These are phyloP conservation scores for Takifugu bimaculatus DNA, from an alignment of 2,113 vertebrate genomes.

Conservation along the genomic window DNA sequence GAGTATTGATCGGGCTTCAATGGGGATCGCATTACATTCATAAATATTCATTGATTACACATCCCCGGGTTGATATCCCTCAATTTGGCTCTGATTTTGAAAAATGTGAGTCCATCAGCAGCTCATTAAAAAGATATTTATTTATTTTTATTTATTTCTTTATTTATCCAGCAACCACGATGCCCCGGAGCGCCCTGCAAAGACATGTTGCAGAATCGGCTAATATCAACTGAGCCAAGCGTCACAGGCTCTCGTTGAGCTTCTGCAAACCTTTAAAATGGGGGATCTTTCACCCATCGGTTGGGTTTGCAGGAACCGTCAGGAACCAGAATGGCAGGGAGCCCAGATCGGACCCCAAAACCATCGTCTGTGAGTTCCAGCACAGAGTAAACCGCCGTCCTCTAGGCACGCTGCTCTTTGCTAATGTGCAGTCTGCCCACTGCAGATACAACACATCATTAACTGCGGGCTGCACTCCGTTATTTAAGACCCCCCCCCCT, in stretches of 20 bases:
- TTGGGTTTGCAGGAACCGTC: slow-evolving; percentile 41
- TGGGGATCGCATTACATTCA: slow-evolving; percentile 43
- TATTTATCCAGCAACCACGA: no score
- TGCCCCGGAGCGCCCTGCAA: no score
- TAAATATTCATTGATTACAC: slow-evolving; percentile 65
- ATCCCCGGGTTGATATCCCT: slow-evolving; percentile 47
- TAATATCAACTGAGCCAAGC: no score
- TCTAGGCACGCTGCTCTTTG: slow-evolving; percentile 40
- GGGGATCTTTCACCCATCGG: slow-evolving; percentile 25
- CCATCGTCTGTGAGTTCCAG: slow-evolving; percentile 35
- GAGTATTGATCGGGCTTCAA: slow-evolving; percentile 67
- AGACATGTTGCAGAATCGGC: no score
- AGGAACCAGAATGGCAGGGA: slow-evolving; percentile 46
- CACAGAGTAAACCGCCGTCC: slow-evolving; percentile 41
- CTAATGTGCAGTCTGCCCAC: slow-evolving; percentile 49
- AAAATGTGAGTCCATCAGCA: slow-evolving; percentile 40
- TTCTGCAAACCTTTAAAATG: slow-evolving; percentile 9
- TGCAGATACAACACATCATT: slow-evolving; percentile 56
- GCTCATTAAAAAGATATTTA: slow-evolving; percentile 23
- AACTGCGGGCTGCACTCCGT: slow-evolving; percentile 48
- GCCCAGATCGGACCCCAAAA: slow-evolving; percentile 39
- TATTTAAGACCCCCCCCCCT: slow-evolving; percentile 35
- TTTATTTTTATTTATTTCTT: slow-evolving; percentile 32
- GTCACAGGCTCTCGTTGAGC: no score
- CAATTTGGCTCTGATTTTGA: slow-evolving; percentile 45